Base-by-base conservation (phyloP, 2,797 vertebrate species). In the Thunnus albacares region DNA sequence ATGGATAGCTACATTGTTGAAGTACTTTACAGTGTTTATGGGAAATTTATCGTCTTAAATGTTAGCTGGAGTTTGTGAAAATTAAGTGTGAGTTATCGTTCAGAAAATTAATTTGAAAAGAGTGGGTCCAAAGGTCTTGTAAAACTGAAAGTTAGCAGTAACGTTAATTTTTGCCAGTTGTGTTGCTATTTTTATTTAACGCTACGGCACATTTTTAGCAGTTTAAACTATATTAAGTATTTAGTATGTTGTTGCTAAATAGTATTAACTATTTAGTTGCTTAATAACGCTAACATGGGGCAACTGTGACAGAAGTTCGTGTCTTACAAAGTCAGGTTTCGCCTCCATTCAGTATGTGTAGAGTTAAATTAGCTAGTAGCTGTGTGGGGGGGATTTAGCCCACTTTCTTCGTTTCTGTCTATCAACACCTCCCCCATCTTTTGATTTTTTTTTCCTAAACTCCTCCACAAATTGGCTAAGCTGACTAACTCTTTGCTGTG, bases 401-500 rank as follows among this genome's bases (percentile, higher is more conserved):
- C 30, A 33, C 69, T 70, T 49, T 61, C 28, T 65, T 9, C 11
- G 22, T 79, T 73, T 30, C 28, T 68, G 66, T 75, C 15, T 71
- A 18, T 61, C 59, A 75, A 55, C 18, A 62, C 55, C n/a, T 75
- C 11, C 49, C 65, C n/a, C 33, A 6, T 75, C 57, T 65, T 75
- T 77, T 64, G n/a, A 47, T 69, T 69, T 53, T 53, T 43, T 8
- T 20, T 26, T 15, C 56, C n/a, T 30, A 24, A 52, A 73, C 60
- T 74, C 22, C 10, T 80, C 52, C 66, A 43, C 75, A 85, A 67
- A 83, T 79, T 82, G 74, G 22, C 53, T 78, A 64, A 38, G 43
- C 51, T 59, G 22, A 47, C 41, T 30, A 11, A 12, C 24, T 66
- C 79, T 88, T 90, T 93, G 70, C 77, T 93, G 91, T 92, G 92